phyloP scores from a whole-genome alignment of 2,113 vertebrate species.

The Lepus europaeus region DNA sequence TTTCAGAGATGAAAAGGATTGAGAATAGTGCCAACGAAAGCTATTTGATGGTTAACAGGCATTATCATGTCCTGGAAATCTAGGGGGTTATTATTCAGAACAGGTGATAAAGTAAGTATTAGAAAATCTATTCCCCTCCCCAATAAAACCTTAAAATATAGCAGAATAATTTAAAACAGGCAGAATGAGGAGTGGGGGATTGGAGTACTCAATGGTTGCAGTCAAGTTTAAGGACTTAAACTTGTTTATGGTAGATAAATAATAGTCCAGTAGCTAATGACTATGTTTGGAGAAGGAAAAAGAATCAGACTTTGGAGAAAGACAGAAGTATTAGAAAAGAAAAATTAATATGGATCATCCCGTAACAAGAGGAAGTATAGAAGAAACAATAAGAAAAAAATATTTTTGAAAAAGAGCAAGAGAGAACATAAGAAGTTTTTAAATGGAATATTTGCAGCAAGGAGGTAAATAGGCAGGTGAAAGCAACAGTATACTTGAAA shows the following conservation, averaged over 20 bases:
- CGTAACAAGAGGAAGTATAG: not conserved
- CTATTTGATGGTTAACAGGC: too few species aligned
- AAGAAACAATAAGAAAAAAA: not conserved
- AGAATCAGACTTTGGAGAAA: not conserved
- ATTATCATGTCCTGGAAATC: not conserved
- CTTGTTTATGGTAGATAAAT: not conserved
- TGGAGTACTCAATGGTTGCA: not conserved
- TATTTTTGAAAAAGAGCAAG: not conserved
- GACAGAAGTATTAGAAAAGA: not conserved
- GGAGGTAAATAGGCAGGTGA: accelerated
- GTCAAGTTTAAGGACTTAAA: not conserved
- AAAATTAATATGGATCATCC: not conserved
- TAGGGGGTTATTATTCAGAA: not conserved
- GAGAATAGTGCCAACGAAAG: not conserved
- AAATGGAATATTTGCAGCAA: too few species aligned
- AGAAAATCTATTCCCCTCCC: not conserved
- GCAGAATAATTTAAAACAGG: not conserved
- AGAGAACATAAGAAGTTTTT: too few species aligned
- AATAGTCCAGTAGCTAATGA: not conserved
- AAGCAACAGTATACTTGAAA: too few species aligned
- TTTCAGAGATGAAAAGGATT: not conserved
- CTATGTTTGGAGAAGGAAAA: not conserved
- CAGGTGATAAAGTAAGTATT: not conserved
- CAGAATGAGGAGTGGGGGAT: too few species aligned
- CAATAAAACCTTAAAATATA: not conserved